phyloP scores from a whole-genome alignment of 2,888 invertebrate species.

The Plebejus argus region DNA sequence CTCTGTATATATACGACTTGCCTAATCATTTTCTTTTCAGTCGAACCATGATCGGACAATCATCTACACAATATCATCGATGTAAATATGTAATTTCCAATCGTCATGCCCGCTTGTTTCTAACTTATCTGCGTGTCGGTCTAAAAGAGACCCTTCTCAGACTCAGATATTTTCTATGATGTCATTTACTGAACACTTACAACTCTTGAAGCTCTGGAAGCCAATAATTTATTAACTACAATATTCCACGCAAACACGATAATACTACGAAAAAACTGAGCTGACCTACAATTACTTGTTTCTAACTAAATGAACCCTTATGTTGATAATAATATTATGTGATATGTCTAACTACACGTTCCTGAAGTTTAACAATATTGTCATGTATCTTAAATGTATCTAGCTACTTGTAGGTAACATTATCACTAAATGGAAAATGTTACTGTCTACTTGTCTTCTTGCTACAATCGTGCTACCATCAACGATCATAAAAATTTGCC shows the following conservation, averaged over 20 bases:
- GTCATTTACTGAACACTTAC: not conserved
- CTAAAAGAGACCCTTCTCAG: not conserved
- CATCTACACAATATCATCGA: constrained; percentile 22
- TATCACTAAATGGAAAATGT: not conserved
- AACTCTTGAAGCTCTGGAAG: not conserved
- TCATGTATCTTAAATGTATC: not conserved
- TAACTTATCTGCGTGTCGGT: not conserved
- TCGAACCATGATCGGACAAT: constrained; percentile 32
- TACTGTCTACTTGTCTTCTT: not conserved
- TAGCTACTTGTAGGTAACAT: not conserved
- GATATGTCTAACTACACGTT: not conserved
- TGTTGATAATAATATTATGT: not conserved
- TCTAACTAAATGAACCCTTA: not conserved
- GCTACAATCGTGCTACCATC: constrained; percentile 5
- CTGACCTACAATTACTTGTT: not conserved
- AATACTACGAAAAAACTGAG: not conserved
- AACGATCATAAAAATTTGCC: not conserved
- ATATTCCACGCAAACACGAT: not conserved
- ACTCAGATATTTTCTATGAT: not conserved
- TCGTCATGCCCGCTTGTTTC: not conserved
- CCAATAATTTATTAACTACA: not conserved
- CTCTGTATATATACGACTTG: constrained; percentile 21
- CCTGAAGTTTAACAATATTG: not conserved
- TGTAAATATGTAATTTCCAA: constrained; percentile 20
- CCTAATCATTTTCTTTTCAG: constrained; percentile 38